Conservation (phyloP, 2,797 vertebrate species). For the Trematomus bernacchii region DNA sequence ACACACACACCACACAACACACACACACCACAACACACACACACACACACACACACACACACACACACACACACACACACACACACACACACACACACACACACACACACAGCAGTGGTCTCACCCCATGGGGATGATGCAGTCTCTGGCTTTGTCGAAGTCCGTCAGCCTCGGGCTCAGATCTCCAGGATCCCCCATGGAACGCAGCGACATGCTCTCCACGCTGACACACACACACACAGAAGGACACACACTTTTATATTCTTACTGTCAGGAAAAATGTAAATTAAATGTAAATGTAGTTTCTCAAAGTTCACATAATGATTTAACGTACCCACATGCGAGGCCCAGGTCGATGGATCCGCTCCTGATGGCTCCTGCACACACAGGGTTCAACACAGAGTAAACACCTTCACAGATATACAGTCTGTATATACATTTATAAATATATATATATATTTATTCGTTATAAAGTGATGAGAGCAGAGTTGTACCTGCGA, state of each 20-base stretch:
- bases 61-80: too few species aligned
- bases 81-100: too few species aligned
- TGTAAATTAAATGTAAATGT: neutral
- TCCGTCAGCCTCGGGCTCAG: slow-evolving; percentile 88
- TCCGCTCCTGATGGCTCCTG: slow-evolving; percentile 92
- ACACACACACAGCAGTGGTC: too few species aligned
- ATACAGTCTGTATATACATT: too few species aligned
- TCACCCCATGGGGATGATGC: slow-evolving; percentile 91
- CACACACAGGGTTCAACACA: slow-evolving; percentile 24
- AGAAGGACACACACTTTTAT: neutral
- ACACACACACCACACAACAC: too few species aligned
- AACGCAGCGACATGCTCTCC: slow-evolving; percentile 91
- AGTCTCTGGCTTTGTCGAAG: slow-evolving; percentile 89
- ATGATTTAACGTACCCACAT: slow-evolving; percentile 88
- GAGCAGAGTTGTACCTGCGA: slow-evolving; percentile 86
- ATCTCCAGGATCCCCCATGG: slow-evolving; percentile 84
- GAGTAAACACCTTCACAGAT: too few species aligned
- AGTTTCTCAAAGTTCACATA: too few species aligned
- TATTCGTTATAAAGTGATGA: neutral
- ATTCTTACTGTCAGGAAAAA: too few species aligned
- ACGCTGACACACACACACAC: slow-evolving; percentile 80
- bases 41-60: too few species aligned
- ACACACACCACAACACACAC: too few species aligned
- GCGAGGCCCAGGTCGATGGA: slow-evolving; percentile 91
- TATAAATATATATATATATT: too few species aligned